These are phyloP conservation scores for Drosophila suboccidentalis DNA, from an alignment of 2,888 invertebrate genomes.

Conservation along the genomic window DNA sequence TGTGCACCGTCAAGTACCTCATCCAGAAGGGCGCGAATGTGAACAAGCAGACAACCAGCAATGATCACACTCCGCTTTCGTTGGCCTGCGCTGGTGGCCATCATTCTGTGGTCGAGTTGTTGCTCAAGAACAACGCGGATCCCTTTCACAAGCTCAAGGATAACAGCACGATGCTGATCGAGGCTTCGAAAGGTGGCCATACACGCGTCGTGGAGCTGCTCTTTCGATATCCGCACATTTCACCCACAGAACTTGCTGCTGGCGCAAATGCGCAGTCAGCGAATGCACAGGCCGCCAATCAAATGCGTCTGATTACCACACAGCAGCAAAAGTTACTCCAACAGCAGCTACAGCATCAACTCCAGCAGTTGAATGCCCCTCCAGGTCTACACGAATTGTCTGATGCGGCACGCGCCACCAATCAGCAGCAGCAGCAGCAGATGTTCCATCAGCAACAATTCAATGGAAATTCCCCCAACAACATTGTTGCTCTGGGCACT, in stretches of 20 bases:
- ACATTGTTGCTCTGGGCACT: constrained; percentile 65
- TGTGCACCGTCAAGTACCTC: constrained; percentile 98
- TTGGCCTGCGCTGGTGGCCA: constrained; percentile 99
- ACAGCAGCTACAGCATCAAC: constrained; percentile 86
- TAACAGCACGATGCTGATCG: constrained; percentile 99
- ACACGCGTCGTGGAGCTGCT: constrained; percentile 97
- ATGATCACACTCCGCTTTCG: constrained; percentile 98
- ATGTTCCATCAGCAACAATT: constrained; percentile 85
- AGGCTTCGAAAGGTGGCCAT: constrained; percentile 99
- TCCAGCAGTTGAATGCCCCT: constrained; percentile 84
- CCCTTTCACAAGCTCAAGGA: constrained; percentile 99
- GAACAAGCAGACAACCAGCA: constrained; percentile 95
- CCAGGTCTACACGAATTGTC: constrained; percentile 88
- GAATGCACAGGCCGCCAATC: constrained; percentile 80
- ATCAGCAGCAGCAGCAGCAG: constrained; percentile 86
- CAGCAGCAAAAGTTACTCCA: constrained; percentile 85
- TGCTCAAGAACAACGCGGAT: constrained; percentile 96
- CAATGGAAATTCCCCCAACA: constrained; percentile 60
- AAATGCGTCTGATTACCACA: constrained; percentile 82
- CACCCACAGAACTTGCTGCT: constrained; percentile 87
- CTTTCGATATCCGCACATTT: constrained; percentile 96
- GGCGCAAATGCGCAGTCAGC: constrained; percentile 69
- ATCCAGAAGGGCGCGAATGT: constrained; percentile 94
- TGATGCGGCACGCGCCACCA: constrained; percentile 87
- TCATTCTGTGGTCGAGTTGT: constrained; percentile 95